Evolutionary conservation across 2,797 vertebrate species (phyloP).

Genomic region (Acrossocheilus wenchowensis): DNA sequence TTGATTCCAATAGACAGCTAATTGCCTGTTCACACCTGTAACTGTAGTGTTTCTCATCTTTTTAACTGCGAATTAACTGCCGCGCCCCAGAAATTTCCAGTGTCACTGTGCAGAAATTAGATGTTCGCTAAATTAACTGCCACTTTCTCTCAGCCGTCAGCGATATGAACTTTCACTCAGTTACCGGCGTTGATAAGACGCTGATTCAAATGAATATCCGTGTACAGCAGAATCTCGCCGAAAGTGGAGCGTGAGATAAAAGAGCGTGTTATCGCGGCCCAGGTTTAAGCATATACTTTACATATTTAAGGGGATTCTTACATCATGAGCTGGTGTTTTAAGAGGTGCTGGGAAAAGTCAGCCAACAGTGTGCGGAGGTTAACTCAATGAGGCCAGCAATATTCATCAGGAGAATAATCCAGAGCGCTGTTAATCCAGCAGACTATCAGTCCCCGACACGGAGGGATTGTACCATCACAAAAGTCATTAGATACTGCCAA

Average conservation of each 20-base stretch:
- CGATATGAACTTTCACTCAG: constrained; percentile 73
- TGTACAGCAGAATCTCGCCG: constrained; percentile 72
- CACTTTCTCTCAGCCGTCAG: constrained; percentile 43
- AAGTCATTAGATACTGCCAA: constrained; percentile 64
- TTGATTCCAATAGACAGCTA: constrained; percentile 72
- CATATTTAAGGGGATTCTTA: constrained; percentile 81
- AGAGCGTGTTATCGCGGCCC: constrained; percentile 72
- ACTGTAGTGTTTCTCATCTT: constrained; percentile 66
- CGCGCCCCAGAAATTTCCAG: constrained; percentile 64
- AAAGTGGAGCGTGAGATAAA: constrained; percentile 68
- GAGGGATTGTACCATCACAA: constrained; percentile 67
- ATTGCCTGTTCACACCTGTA: constrained; percentile 80
- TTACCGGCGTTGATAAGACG: constrained; percentile 73
- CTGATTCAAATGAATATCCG: constrained; percentile 76
- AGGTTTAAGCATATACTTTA: constrained; percentile 79
- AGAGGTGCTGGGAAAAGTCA: constrained; percentile 72
- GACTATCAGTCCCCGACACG: constrained; percentile 45
- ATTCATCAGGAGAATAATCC: constrained; percentile 70
- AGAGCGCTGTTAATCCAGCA: constrained; percentile 52
- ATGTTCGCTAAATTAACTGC: constrained; percentile 67
- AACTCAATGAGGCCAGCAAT: constrained; percentile 58
- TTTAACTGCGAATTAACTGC: constrained; percentile 65
- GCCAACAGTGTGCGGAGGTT: constrained; percentile 66
- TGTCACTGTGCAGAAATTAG: constrained; percentile 57
- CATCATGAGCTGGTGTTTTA: constrained; percentile 78